These are phyloP conservation scores for Cephus rjabovi DNA, from an alignment of 2,888 invertebrate species.

Conservation along the genomic window DNA sequence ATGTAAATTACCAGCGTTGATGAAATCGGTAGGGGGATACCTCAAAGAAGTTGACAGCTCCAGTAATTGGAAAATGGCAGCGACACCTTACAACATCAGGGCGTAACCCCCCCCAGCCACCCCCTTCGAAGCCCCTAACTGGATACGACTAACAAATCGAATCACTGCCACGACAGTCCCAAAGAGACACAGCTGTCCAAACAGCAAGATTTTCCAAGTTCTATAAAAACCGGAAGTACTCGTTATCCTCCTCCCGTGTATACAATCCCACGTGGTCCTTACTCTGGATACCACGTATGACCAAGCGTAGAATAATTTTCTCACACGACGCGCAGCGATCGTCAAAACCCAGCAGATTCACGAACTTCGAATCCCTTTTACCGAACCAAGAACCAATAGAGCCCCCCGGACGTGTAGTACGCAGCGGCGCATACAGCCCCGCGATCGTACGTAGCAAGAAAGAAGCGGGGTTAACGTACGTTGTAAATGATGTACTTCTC, in stretches of 20 bases:
- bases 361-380: neutral
- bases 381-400: neutral
- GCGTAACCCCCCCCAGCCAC: neutral
- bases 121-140: neutral
- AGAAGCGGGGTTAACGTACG: slow-evolving; percentile 68
- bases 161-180: neutral
- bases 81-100: neutral
- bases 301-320: too few species aligned
- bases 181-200: neutral
- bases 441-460: neutral
- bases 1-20: neutral
- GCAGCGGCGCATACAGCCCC: neutral
- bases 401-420: neutral
- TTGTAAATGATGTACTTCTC: slow-evolving; percentile 97
- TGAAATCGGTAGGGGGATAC: neutral
- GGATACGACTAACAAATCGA: neutral
- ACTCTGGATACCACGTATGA: neutral
- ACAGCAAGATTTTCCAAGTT: neutral
- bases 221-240: neutral
- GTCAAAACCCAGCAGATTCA: neutral
- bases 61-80: neutral
- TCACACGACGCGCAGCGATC: neutral
- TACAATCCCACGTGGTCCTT: neutral
- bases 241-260: neutral
- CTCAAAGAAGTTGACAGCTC: slow-evolving; percentile 2